phyloP scores from a whole-genome alignment of 2,888 invertebrate species.

The Athripsodes cinereus region DNA sequence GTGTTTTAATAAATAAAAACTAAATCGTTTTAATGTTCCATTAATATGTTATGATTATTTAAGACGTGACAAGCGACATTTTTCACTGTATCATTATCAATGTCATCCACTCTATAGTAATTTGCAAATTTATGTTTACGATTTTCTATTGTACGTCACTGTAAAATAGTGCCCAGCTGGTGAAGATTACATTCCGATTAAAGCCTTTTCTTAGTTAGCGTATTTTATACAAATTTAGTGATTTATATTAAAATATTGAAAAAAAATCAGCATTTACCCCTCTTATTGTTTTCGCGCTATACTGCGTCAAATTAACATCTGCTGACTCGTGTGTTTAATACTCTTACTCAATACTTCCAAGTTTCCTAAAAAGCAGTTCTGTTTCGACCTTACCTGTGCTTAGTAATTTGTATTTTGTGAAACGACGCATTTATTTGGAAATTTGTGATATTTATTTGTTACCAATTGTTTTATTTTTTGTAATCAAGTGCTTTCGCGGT shows the following conservation, averaged over 20 bases:
- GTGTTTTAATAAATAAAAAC: conserved; percentile 12
- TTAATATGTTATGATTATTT: not conserved
- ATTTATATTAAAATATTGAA: conserved; percentile 8
- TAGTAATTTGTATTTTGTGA: not conserved
- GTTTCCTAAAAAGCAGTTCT: not conserved
- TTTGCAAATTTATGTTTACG: conserved; percentile 25
- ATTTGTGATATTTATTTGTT: not conserved
- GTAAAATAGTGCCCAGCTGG: conserved; percentile 17
- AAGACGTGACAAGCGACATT: not conserved
- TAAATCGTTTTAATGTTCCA: not conserved
- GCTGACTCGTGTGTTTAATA: conserved; percentile 13
- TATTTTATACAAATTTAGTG: conserved; percentile 13
- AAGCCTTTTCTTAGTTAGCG: conserved; percentile 20
- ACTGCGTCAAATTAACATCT: conserved; percentile 14
- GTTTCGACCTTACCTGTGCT: not conserved
- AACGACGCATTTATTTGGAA: not conserved
- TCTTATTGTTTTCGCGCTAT: conserved; percentile 4
- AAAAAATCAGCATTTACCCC: conserved; percentile 3
- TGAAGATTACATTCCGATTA: conserved; percentile 23
- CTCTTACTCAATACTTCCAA: conserved; percentile 10
- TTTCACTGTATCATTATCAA: conserved; percentile 7
- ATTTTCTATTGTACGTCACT: conserved; percentile 25
- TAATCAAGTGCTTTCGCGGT: not conserved
- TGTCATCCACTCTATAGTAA: conserved; percentile 10
- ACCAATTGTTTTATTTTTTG: not conserved